Evolutionary conservation across 2,113 vertebrate species (phyloP).

Genomic region (Phyllostomus hastatus): DNA sequence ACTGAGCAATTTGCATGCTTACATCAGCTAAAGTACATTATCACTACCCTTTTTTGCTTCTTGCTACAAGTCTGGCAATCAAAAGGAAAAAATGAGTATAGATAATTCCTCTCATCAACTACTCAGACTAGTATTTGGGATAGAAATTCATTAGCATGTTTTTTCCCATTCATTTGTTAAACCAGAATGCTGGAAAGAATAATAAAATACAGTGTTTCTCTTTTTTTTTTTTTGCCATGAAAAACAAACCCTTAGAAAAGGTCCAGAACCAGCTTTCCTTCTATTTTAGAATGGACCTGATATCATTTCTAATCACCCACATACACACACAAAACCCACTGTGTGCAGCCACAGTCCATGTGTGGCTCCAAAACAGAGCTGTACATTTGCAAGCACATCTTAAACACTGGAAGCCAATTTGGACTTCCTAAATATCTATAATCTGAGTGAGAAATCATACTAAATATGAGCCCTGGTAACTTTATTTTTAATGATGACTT

Average conservation of each 20-base stretch:
- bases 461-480: conserved; percentile 77
- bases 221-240: conserved; percentile 48
- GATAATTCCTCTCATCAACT: not conserved
- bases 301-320: not conserved
- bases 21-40: conserved; percentile 28
- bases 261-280: conserved; percentile 54
- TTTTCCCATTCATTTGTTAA: conserved; percentile 39
- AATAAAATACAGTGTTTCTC: not conserved
- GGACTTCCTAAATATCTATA: conserved; percentile 74
- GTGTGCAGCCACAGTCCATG: not conserved
- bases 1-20: conserved; percentile 44
- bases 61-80: not conserved
- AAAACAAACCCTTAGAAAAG: conserved; percentile 15
- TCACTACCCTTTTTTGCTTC: conserved; percentile 15
- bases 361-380: conserved; percentile 36
- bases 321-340: not conserved
- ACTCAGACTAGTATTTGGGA: not conserved
- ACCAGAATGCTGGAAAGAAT: not conserved
- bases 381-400: conserved; percentile 57
- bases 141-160: conserved; percentile 53
- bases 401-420: conserved; percentile 68
- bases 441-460: conserved; percentile 67
- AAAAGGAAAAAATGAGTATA: not conserved
- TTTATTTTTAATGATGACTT: conserved; percentile 86
- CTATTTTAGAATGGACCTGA: not conserved